Evolutionary conservation across 2,888 invertebrate genomes (phyloP).

Genomic region (Netelia inedita): DNA sequence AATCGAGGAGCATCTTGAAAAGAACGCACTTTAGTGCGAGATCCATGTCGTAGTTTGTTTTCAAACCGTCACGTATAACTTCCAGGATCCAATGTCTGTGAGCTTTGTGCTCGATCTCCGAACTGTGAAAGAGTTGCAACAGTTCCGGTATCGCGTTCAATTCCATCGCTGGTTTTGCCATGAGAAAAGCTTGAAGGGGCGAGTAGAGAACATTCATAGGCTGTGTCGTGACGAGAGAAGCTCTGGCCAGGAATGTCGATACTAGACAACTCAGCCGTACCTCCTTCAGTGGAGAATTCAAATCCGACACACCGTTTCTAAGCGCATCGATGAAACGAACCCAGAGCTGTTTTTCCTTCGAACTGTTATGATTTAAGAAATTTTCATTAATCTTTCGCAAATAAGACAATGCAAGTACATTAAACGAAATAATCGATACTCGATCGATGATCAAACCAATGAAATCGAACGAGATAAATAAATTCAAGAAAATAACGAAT

Average conservation of each 20-base stretch:
- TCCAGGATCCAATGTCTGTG: conserved; percentile 93
- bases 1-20: conserved; percentile 92
- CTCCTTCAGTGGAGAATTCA: conserved; percentile 72
- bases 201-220: conserved; percentile 92
- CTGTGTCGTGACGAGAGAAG: conserved; percentile 90
- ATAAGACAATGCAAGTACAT: conserved; percentile 33
- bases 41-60: conserved; percentile 91
- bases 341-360: conserved; percentile 89
- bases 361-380: conserved; percentile 79
- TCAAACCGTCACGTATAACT: conserved; percentile 91
- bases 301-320: conserved; percentile 87
- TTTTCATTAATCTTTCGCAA: conserved; percentile 4
- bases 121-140: conserved; percentile 93
- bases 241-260: conserved; percentile 90
- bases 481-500: too few species aligned
- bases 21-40: conserved; percentile 91
- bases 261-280: conserved; percentile 87
- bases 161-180: conserved; percentile 92
- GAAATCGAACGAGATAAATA: not conserved
- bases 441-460: not conserved
- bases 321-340: conserved; percentile 89
- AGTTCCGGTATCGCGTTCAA: conserved; percentile 95
- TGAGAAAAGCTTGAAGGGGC: conserved; percentile 91
- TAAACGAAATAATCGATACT: too few species aligned
- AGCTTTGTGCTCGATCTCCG: conserved; percentile 89